These are phyloP conservation scores for Aptenodytes forsteri DNA, from an alignment of 2,113 vertebrate genomes.

Conservation along the genomic window DNA sequence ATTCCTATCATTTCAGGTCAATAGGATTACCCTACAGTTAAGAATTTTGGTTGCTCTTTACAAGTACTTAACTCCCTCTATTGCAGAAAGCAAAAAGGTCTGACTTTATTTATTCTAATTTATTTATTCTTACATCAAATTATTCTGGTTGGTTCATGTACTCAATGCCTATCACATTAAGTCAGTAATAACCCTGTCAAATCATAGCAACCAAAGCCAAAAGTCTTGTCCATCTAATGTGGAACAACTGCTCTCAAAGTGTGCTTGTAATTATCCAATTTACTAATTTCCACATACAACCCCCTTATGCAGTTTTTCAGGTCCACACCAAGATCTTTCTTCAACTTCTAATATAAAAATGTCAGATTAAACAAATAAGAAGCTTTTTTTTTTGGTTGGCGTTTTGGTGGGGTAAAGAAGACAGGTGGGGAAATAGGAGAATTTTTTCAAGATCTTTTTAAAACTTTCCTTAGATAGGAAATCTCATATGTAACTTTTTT, in stretches of 20 bases:
- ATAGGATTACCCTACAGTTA: background rate
- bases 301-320: background rate
- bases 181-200: background rate
- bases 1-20: background rate
- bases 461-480: background rate
- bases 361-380: background rate
- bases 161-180: background rate
- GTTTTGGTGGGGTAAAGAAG: no score
- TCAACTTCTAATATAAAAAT: background rate
- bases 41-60: background rate
- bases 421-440: background rate
- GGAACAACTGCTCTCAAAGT: background rate
- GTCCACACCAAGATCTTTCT: background rate
- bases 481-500: background rate
- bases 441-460: background rate
- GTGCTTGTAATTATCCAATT: background rate
- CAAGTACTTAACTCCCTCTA: background rate
- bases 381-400: background rate
- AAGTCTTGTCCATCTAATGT: background rate
- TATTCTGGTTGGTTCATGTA: background rate
- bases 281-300: background rate
- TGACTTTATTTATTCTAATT: background rate
- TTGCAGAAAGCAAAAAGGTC: background rate
- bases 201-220: background rate
- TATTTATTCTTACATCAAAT: background rate